Base-by-base conservation (phyloP, 64 coral and sea anemone genomes). In the Stichodactyla mertensii region DNA sequence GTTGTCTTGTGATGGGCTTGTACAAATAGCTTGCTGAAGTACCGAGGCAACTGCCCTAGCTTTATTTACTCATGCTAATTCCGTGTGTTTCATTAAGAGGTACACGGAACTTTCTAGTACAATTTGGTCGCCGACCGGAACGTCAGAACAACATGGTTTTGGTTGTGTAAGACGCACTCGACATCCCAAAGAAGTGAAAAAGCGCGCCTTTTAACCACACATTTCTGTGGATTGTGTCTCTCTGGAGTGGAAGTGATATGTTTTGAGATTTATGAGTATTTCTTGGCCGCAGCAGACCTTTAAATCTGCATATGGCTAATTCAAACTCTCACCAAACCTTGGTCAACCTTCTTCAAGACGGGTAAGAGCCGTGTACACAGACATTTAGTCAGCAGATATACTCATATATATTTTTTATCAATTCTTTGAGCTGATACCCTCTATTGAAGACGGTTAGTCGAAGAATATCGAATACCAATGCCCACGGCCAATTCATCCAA, bases 131-230 rank as follows among this genome's bases (percentile, higher is more conserved):
- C 52, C 78, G 53, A 81, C 78, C 78, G 78, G 31, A 81, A 81
- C 78, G 78, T 55, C 51, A 81, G 16, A 81, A 81, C 54, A 81
- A 81, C 78, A 81, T 81, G 78, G 51, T 52, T 55, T 74, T 74
- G 69, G 24, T 10, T 31, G 69, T 10, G 24, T 74, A 23, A 74
- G 69, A 31, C 69, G 69, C 4, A 27, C 27, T 74, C 69, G 3
- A 45, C 36, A 11, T 23, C 69, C 24, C 69, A 74, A 31, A 13
- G 8, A 74, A 74, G 24, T 26, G 7, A 31, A 74, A 74, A 74
- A 74, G 23, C 27, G 23, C 69, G 27, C 10, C 24, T 66, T 10
- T 19, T 12, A 26, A 74, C 69, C 69, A 74, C 69, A 74, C 27
- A 27, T 74, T 45, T 74, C 24, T 74, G 69, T 31, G 69, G 69